Evolutionary conservation across 2,797 vertebrate genomes (phyloP), one percentile per base, ranked within the genome.

Genomic region (Cheirogaleus major): DNA sequence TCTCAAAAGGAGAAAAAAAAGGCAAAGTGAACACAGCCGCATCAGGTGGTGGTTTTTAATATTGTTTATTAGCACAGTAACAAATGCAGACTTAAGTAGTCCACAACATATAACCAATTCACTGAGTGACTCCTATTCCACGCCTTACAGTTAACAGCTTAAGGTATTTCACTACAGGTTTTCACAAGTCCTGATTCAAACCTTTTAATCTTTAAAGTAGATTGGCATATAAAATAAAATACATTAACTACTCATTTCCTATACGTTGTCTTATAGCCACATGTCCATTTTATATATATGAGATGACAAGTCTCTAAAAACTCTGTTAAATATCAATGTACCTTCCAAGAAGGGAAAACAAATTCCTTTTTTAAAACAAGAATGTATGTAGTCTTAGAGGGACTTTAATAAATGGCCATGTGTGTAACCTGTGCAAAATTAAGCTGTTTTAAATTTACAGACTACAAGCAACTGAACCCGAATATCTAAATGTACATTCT

Each of bases 111-210:
- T 95, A 99, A 98, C 98, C 98, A 99, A 98, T 98, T 97, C 98
- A 99, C 98, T 96, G 98, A 98, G 98, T 98, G 98, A 98, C 98
- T 98, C 98, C 98, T 99, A 98, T 89, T 98, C 98, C 99, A 99
- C 98, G 84, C 98, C 98, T 98, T 97, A 99, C 98, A 98, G 97
- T 98, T 98, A 98, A 99, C 99, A 99, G 98, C 99, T 99, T 99
- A 99, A 99, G 99, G 98, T 99, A 99, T 99, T 99, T 99, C 98
- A 99, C 99, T 99, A 99, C 99, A 99, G 98, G 98, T 98, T 98
- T 96, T 94, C 92, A 0, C 96, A 96, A 98, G 91, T 98, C 97
- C 98, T 96, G 98, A 98, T 98, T 98, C 97, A 98, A 98, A 97
- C 97, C 97, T 98, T 98, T 98, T 98, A 94, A 97, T 96, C 96